These are phyloP conservation scores for Malthinus flaveolus DNA, from an alignment of 2,888 invertebrate genomes.

Conservation along the genomic window DNA sequence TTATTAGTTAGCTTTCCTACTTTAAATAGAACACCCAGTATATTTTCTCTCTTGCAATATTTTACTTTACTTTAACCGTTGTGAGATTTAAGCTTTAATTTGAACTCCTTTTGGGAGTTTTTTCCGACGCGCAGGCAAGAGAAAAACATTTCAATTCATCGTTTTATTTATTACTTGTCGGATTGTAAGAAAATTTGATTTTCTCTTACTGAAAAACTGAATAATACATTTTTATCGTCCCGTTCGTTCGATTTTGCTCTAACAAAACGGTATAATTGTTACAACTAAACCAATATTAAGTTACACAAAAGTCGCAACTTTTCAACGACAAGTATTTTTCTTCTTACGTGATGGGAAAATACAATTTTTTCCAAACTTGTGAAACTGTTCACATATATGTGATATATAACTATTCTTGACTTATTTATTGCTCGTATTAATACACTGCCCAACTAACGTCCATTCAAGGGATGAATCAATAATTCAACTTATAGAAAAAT, in stretches of 20 bases:
- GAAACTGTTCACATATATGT: constrained; percentile 3
- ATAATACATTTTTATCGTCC: too few species aligned
- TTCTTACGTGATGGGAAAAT: constrained; percentile 12
- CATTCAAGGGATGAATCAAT: constrained; percentile 4
- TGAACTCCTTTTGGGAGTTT: not conserved
- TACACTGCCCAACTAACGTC: constrained; percentile 5
- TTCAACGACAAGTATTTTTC: constrained; percentile 9
- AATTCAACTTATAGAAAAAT: constrained; percentile 3
- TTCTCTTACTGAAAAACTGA: too few species aligned
- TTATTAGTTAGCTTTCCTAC: too few species aligned
- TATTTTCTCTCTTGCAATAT: too few species aligned
- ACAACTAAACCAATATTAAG: not conserved
- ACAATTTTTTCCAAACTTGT: constrained; percentile 3
- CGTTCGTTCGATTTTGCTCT: too few species aligned
- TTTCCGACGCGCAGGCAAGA: not conserved
- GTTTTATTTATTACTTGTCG: too few species aligned
- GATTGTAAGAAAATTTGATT: too few species aligned
- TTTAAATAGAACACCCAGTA: too few species aligned
- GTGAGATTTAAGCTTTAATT: too few species aligned
- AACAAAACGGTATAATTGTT: too few species aligned
- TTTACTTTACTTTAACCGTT: too few species aligned
- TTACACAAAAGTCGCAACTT: not conserved
- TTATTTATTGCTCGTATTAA: constrained; percentile 4
- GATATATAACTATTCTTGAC: constrained; percentile 2
- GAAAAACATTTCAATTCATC: too few species aligned